Base-by-base conservation (phyloP, 2,113 vertebrate species). In the Hemichromis elongatus region DNA sequence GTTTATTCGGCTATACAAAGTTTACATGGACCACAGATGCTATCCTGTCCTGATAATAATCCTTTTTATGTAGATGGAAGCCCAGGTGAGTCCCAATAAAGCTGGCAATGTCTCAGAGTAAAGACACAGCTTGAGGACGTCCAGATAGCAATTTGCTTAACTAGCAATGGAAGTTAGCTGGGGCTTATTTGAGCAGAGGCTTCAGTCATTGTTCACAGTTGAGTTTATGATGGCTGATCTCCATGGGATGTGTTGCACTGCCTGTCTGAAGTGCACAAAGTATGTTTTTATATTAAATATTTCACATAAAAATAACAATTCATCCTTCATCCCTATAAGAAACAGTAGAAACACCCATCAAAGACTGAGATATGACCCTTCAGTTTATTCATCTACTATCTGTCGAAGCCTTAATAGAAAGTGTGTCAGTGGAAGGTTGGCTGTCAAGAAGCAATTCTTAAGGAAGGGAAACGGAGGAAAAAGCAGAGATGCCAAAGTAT, bases 31-130 rank as follows among this genome's bases (percentile, higher is more conserved):
- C 85, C 85, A 45, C 80, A 37, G 52, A 33, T n/a, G 19, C 75
- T 37, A 59, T 90, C 13, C 50, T 37, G 9, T 63, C 45, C 83
- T 78, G 68, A 86, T 91, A 79, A 88, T 89, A 53, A 80, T 81
- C 79, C 40, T 80, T 77, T 88, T 92, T 47, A 84, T 80, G 79
- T 14, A 73, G 73, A 92, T 91, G 82, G 86, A 91, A 92, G 86
- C 77, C 14, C 1, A 2, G 78, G 21, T 61, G 77, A 84, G 84
- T 54, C 75, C 3, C 42, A 19, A 7, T n/a, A 28, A 73, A 83
- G 89, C 9, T 82, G 24, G 16, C 10, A 86, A 52, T 10, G 35
- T 77, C 84, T 82, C 53, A 12, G 59, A 63, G 8, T 55, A 82
- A 59, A 84, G 81, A 56, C 75, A 28, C 85, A 40, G 37, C 19